Evolutionary conservation across 1,140 invertebrate genomes (phyloP).

Genomic region (Helicoverpa zea): DNA sequence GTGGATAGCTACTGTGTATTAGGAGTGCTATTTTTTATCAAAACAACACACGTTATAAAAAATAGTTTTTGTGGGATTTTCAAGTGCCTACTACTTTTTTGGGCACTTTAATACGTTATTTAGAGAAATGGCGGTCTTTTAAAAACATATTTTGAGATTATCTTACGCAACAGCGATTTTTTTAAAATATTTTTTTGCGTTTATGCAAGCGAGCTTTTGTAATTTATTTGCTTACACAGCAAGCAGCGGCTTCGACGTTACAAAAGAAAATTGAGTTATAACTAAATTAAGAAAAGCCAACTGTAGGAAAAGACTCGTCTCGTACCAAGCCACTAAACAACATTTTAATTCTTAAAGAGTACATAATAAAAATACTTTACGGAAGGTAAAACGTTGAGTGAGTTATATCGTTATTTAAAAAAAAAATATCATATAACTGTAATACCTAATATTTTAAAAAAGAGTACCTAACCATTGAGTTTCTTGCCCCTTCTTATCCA

Average conservation of each 20-base stretch:
- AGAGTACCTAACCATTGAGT: no score
- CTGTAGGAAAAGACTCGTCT: constrained; percentile 14
- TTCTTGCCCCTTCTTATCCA: no score
- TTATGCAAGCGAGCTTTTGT: no score
- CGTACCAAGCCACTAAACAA: not conserved
- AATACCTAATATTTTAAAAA: no score
- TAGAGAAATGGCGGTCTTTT: not conserved
- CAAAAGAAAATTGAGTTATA: constrained; percentile 31
- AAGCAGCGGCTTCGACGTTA: constrained; percentile 5
- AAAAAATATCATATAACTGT: not conserved
- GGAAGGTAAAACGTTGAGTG: not conserved
- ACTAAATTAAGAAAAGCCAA: constrained; percentile 22
- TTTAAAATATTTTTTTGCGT: no score
- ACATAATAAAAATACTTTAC: not conserved
- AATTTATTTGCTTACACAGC: not conserved
- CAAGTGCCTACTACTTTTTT: not conserved
- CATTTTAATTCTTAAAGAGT: constrained; percentile 26
- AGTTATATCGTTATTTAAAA: not conserved
- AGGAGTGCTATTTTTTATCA: constrained; percentile 17
- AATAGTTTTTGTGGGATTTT: not conserved
- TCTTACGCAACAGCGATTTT: constrained; percentile 13
- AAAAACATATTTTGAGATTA: not conserved
- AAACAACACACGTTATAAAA: not conserved
- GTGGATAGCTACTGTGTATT: constrained; percentile 1
- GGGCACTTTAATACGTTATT: not conserved